A percentile compares a stretch with the other conserved stretches of the same genome.
Evolutionary conservation across 2,113 vertebrate genomes (phyloP).

Genomic region (Montifringilla adamsi): DNA sequence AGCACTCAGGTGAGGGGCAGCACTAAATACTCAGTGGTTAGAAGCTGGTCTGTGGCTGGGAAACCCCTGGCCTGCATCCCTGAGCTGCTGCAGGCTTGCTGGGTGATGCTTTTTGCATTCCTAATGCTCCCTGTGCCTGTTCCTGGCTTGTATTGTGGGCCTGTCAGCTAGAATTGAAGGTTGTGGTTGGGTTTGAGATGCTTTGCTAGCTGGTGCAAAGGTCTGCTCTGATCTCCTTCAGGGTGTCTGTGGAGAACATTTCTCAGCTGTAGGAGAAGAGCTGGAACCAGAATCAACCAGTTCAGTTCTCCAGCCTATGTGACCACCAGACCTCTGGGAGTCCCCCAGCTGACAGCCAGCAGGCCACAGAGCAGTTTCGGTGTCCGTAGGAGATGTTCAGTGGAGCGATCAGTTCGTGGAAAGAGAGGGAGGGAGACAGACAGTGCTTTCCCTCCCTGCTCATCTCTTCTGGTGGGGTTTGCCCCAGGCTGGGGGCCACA

Average conservation of each 20-base stretch:
- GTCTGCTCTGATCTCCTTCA: background rate
- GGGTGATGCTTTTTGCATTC: background rate
- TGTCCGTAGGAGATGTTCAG: fast-evolving
- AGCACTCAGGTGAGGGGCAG: background rate
- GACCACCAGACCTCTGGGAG: background rate
- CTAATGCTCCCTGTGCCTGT: background rate
- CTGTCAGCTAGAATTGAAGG: background rate
- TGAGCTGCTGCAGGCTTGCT: background rate
- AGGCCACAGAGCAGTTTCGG: background rate
- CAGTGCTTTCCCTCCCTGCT: background rate
- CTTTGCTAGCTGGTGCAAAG: background rate
- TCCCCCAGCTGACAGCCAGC: background rate
- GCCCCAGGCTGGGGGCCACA: background rate
- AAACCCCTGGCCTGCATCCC: background rate
- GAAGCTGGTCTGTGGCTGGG: background rate
- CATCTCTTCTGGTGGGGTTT: fast-evolving
- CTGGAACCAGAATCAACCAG: background rate
- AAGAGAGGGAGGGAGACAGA: background rate
- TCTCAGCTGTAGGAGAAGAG: background rate
- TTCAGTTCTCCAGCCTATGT: background rate
- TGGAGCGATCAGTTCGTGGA: background rate
- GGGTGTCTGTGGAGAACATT: background rate
- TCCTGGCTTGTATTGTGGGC: fast-evolving
- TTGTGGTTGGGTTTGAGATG: background rate
- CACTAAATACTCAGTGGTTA: background rate